Conservation (phyloP, 2,797 vertebrate genomes). For the Prionace glauca region DNA sequence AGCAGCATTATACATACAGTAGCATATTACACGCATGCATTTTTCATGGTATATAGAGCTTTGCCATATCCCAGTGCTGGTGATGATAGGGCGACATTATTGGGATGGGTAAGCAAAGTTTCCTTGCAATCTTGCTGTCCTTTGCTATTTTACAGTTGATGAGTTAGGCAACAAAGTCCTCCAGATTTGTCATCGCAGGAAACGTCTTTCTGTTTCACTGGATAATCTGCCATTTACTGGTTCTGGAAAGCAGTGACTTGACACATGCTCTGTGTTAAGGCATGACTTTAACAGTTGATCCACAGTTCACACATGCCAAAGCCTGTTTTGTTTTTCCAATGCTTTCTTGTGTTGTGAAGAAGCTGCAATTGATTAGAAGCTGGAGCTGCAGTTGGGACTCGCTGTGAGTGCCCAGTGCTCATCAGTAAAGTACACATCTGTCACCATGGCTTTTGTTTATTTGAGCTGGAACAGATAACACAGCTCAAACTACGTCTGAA, state of each 20-base stretch:
- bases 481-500: background rate
- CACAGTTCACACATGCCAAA: slow-evolving; percentile 28
- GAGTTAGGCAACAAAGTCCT: background rate
- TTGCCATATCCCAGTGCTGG: background rate
- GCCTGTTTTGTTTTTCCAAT: background rate
- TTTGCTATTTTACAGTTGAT: background rate
- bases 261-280: slow-evolving; percentile 1
- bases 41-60: background rate
- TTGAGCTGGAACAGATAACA: background rate
- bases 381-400: slow-evolving; percentile 1
- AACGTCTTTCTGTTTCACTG: background rate
- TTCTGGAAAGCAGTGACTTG: background rate
- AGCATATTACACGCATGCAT: background rate
- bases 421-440: slow-evolving; percentile 14
- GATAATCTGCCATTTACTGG: background rate
- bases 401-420: background rate
- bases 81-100: too few species aligned
- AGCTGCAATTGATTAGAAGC: slow-evolving; percentile 30
- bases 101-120: background rate
- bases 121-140: background rate
- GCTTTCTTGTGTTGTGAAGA: slow-evolving; percentile 25
- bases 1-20: background rate
- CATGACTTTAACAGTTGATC: background rate
- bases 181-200: background rate
- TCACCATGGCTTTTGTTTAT: slow-evolving; percentile 23